phyloP scores from a whole-genome alignment of 2,113 vertebrate species.

The Rhabdornis inornatus region DNA sequence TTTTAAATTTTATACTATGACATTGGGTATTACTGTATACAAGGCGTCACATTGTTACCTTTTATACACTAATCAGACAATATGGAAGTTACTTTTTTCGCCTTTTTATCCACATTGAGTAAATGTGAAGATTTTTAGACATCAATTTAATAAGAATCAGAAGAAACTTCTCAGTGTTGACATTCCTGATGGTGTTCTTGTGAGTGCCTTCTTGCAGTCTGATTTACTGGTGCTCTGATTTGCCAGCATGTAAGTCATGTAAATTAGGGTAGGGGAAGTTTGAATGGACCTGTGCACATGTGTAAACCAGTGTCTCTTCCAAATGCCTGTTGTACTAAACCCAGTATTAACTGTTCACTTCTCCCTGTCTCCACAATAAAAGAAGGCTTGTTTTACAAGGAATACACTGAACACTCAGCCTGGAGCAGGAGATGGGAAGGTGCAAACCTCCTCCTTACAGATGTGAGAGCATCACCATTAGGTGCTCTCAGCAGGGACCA shows the following conservation, averaged over 20 bases:
- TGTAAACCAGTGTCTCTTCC: background rate
- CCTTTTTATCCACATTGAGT: background rate
- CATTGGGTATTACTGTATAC: background rate
- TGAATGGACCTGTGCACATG: background rate
- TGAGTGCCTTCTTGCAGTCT: background rate
- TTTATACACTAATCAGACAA: background rate
- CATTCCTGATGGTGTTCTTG: background rate
- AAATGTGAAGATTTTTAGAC: background rate
- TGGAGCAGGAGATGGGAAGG: background rate
- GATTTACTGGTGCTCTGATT: background rate
- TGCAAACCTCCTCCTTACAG: background rate
- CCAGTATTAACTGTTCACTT: background rate
- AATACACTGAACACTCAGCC: background rate
- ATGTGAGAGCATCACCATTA: background rate
- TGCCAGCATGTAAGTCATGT: background rate
- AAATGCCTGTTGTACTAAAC: background rate
- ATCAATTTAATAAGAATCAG: background rate
- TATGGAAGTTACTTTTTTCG: background rate
- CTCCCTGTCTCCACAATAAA: background rate
- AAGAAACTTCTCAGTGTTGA: background rate
- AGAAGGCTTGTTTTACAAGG: background rate
- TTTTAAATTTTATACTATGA: background rate
- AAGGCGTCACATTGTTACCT: background rate
- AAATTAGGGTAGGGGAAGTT: background rate
- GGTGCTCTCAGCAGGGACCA: background rate